Evolutionary conservation across 2,797 vertebrate genomes (phyloP).

Genomic region (Aphelocoma californica): DNA sequence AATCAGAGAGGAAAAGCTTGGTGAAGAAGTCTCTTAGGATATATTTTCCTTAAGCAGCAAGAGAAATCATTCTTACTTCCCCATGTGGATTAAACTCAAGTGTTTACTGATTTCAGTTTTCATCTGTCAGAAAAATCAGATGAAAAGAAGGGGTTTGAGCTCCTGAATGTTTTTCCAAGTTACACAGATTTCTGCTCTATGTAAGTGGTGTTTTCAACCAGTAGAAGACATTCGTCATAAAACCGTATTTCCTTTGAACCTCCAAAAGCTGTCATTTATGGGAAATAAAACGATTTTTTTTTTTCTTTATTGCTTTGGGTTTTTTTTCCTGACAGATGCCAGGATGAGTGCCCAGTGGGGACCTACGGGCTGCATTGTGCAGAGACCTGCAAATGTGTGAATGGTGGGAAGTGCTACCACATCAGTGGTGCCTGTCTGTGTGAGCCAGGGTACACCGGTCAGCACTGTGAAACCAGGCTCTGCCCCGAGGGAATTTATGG

Average conservation of each 20-base stretch:
- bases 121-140: neutral
- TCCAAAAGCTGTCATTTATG: neutral
- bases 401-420: conserved; percentile 88
- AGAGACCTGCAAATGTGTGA: conserved; percentile 85
- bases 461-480: conserved; percentile 84
- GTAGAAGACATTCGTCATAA: neutral
- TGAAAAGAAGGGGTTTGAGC: neutral
- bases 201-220: neutral
- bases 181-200: neutral
- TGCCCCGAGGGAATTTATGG: conserved; percentile 87
- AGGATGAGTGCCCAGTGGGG: conserved; percentile 91
- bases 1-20: neutral
- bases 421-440: conserved; percentile 89
- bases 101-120: neutral
- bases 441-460: conserved; percentile 87
- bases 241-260: neutral
- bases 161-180: neutral
- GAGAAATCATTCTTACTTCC: neutral
- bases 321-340: conserved; percentile 78
- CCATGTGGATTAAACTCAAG: neutral
- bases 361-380: conserved; percentile 83
- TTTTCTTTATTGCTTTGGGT: neutral
- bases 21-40: neutral
- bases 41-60: neutral
- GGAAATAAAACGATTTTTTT: neutral